phyloP scores from a whole-genome alignment of 2,113 vertebrate species.

The Zosterops lateralis region DNA sequence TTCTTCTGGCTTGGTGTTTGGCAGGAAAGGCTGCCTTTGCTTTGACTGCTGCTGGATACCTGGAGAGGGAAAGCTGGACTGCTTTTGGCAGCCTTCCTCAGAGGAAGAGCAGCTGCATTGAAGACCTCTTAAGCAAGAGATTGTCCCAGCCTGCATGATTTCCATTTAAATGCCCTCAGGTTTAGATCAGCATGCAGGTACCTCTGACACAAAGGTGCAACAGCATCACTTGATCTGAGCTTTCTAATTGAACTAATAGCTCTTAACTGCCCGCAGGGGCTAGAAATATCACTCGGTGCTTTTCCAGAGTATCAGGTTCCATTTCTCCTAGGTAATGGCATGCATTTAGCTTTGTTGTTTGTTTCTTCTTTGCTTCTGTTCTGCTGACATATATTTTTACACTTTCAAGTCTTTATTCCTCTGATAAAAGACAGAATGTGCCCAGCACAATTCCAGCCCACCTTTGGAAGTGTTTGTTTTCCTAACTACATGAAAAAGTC shows the following conservation, averaged over 20 bases:
- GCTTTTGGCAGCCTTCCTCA: not conserved
- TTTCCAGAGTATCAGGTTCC: not conserved
- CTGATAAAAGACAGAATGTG: not conserved
- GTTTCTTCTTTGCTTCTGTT: not conserved
- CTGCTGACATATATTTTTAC: not conserved
- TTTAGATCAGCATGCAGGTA: not conserved
- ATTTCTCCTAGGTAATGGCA: not conserved
- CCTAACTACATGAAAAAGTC: not conserved
- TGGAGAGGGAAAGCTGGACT: not conserved
- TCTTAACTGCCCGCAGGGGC: not conserved
- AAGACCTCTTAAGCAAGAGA: not conserved
- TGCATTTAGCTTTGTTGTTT: not conserved
- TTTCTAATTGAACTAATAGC: not conserved
- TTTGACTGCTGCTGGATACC: not conserved
- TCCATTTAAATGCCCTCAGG: not conserved
- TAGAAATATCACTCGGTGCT: not conserved
- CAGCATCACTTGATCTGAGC: not conserved
- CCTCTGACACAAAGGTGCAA: not conserved
- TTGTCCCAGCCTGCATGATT: not conserved
- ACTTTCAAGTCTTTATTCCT: not conserved
- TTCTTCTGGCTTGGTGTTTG: not conserved
- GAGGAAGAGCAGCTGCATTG: not conserved
- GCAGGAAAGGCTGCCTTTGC: not conserved
- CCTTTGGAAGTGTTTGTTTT: not conserved
- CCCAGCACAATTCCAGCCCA: not conserved